These are phyloP conservation scores for Anguilla obscura DNA, from an alignment of 2,797 vertebrate species.

Conservation along the genomic window DNA sequence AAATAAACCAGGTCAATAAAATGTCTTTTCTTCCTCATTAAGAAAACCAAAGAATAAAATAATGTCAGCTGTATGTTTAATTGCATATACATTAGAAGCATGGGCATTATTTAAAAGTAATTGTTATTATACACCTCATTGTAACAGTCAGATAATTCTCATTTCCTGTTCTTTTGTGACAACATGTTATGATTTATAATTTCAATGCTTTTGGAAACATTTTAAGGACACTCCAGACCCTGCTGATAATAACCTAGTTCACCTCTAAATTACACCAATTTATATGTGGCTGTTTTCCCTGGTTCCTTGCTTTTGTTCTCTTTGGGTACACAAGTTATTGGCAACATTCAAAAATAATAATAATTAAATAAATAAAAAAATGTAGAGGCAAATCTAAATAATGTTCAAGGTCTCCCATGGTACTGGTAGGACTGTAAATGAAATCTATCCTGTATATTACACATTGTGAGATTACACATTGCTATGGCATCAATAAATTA, in stretches of 20 bases:
- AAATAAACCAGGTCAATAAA: background rate
- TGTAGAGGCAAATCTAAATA: background rate
- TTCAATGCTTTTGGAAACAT: conserved; percentile 3
- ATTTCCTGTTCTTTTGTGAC: background rate
- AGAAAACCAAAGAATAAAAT: background rate
- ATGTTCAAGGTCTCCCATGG: no score
- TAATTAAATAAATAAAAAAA: background rate
- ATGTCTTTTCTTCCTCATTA: background rate
- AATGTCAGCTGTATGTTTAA: background rate
- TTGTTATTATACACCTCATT: background rate
- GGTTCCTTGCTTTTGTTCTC: background rate
- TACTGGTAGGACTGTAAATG: no score
- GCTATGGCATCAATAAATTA: background rate
- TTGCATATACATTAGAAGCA: background rate
- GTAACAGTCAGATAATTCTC: background rate
- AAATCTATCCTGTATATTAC: no score
- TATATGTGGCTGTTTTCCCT: background rate
- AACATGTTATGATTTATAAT: background rate
- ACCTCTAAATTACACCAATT: background rate
- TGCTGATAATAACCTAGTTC: background rate
- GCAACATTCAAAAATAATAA: background rate
- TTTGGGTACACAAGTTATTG: background rate
- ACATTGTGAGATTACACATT: no score
- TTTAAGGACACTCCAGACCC: background rate
- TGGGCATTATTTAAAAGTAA: background rate